Conservation (phyloP, 2,888 invertebrate genomes). For the Brenthis hecate region DNA sequence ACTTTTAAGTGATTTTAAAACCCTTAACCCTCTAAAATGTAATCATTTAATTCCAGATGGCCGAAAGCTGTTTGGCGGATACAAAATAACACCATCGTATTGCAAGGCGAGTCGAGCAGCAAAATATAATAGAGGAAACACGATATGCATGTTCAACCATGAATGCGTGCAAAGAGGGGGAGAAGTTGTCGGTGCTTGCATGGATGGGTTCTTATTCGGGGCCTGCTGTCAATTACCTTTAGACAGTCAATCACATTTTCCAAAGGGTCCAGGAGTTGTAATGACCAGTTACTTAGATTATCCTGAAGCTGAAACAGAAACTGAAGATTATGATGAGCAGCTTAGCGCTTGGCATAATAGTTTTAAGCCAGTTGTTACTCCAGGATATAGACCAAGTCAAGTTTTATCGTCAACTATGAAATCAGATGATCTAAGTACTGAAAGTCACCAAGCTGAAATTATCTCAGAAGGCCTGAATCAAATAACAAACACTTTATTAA, state of each 20-base stretch:
- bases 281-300: slow-evolving; percentile 77
- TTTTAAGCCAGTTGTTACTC: slow-evolving; percentile 74
- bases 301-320: slow-evolving; percentile 62
- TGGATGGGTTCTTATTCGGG: slow-evolving; percentile 96
- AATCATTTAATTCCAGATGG: slow-evolving; percentile 56
- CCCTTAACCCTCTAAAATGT: too few relatives aligned
- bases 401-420: slow-evolving; percentile 50
- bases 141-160: slow-evolving; percentile 96
- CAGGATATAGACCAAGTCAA: slow-evolving; percentile 66
- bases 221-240: slow-evolving; percentile 91
- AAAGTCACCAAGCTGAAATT: slow-evolving; percentile 69
- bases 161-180: slow-evolving; percentile 91
- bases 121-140: slow-evolving; percentile 85
- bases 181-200: slow-evolving; percentile 92
- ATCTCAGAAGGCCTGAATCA: slow-evolving; percentile 82
- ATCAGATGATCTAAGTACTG: slow-evolving; percentile 60
- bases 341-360: slow-evolving; percentile 73
- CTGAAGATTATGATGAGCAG: slow-evolving; percentile 68
- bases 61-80: slow-evolving; percentile 91
- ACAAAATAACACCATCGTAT: slow-evolving; percentile 91
- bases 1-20: too few relatives aligned
- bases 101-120: slow-evolving; percentile 88
- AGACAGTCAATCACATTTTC: slow-evolving; percentile 74
- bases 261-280: slow-evolving; percentile 75
- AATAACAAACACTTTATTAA: slow-evolving; percentile 78